Evolutionary conservation across 2,888 invertebrate genomes (phyloP), one percentile per base, ranked within the genome.

Genomic region (Dasypogon diadema): DNA sequence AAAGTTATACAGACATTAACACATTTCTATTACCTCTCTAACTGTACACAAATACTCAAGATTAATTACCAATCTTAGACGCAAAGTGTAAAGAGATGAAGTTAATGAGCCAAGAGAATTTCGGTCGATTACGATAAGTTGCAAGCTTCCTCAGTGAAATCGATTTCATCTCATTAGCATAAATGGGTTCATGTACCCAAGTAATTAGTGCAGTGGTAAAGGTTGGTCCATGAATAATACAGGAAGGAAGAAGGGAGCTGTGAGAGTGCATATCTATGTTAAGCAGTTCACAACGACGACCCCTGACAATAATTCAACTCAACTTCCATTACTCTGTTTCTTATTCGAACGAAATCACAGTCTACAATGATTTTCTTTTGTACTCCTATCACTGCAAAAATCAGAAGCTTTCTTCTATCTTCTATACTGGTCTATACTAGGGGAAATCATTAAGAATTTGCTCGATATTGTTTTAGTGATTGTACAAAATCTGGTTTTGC

Each of bases 131-230:
- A 65, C 46, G 22, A 22, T 65, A 46, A 65, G 16, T 65, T 65
- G 42, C 46, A 46, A 46, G 65, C 48, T 24, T 24, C 65, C 37
- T 21, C 14, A 8, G 24, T 16, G 42, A 22, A 16, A 65, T 65
- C 65, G 65, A 65, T 65, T 63, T 65, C 46, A 48, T 65, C 63
- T 65, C 65, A 65, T 65, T 65, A 65, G 46, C 65, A 65, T 65
- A 65, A 46, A 46, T 46, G 42, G 18, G 46, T 46, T 46, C 65
- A 46, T 65, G 65, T 24, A 65, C 63, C 63, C 21, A 37, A 18
- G 14, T 65, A 65, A 65, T 65, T 65, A 65, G 42, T 42, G 42
- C 24, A n/a, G 8, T 21, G 37, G 37, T 16, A 60, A 34, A 60
- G 60, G 37, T 37, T 18, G 14, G 18, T 46, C 65, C 65, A 42